phyloP scores from a whole-genome alignment of 2,797 vertebrate species.

The Pipistrellus pygmaeus region DNA sequence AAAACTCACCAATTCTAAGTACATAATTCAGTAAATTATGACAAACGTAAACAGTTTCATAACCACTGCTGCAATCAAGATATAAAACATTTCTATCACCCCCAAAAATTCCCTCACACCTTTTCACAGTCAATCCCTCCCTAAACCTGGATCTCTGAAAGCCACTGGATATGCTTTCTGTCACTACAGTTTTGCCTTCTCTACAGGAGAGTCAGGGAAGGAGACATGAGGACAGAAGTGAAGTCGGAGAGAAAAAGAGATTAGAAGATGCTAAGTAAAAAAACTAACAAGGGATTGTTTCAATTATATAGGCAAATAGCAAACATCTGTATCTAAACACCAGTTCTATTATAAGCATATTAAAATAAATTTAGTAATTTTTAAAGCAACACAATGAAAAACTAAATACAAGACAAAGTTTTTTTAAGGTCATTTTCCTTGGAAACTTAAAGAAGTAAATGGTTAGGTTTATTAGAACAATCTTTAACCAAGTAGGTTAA shows the following conservation, averaged over 20 bases:
- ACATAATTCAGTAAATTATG: not conserved
- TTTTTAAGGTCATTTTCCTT: constrained; percentile 38
- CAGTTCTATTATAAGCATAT: constrained; percentile 22
- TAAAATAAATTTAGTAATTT: constrained; percentile 48
- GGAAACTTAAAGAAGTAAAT: constrained; percentile 44
- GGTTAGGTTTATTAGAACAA: constrained; percentile 4
- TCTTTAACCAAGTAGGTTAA: constrained; percentile 42
- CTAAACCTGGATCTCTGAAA: not conserved
- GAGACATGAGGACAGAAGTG: not conserved
- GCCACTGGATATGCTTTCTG: not conserved
- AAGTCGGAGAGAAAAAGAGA: not conserved
- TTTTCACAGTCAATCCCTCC: not conserved
- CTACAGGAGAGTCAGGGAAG: not conserved
- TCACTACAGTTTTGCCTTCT: not conserved
- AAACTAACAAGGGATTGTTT: constrained; percentile 28
- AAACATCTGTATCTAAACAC: constrained; percentile 50
- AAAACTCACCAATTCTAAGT: not conserved
- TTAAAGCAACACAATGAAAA: constrained; percentile 53
- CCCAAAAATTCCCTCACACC: not conserved
- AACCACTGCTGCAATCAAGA: not conserved
- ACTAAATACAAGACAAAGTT: constrained; percentile 39
- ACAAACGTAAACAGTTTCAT: not conserved
- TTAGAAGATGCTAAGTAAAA: not conserved
- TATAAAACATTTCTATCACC: not conserved
- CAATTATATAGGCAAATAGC: not conserved